phyloP scores from a whole-genome alignment of 2,888 invertebrate genomes.

The Stratiomys singularior region DNA sequence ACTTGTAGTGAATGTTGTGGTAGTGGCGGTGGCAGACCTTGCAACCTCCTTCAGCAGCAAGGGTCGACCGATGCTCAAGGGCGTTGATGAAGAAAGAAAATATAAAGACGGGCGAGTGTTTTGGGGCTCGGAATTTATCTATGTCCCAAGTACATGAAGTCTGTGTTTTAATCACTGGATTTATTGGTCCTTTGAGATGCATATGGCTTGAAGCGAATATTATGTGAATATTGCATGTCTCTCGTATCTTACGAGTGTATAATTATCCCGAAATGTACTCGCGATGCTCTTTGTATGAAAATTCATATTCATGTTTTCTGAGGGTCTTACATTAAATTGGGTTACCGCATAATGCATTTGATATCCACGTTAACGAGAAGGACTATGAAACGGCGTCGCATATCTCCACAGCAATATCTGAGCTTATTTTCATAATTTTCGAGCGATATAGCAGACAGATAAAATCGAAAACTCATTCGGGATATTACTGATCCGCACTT shows the following conservation, averaged over 20 bases:
- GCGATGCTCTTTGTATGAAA: not conserved
- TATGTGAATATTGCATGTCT: constrained; percentile 46
- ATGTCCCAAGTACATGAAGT: constrained; percentile 50
- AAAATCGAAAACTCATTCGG: too few relatives aligned
- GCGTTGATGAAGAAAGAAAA: constrained; percentile 17
- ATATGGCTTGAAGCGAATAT: constrained; percentile 40
- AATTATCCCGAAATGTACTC: not conserved
- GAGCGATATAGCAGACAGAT: too few relatives aligned
- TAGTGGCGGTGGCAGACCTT: not conserved
- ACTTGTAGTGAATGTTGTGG: not conserved
- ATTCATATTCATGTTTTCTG: not conserved
- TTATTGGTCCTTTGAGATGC: constrained; percentile 65
- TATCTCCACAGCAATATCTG: too few relatives aligned
- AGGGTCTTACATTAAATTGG: not conserved
- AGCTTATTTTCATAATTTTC: too few relatives aligned
- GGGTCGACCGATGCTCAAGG: not conserved
- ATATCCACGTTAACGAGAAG: too few relatives aligned
- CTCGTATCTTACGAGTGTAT: constrained; percentile 23
- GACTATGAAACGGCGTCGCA: too few relatives aligned
- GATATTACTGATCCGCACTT: too few relatives aligned
- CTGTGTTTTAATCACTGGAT: constrained; percentile 64
- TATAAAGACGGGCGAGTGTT: not conserved
- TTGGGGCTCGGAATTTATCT: constrained; percentile 48
- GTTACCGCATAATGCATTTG: too few relatives aligned
- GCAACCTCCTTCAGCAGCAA: not conserved